These are phyloP conservation scores for Sandelia bainsii DNA, from an alignment of 2,797 vertebrate species.

Conservation along the genomic window DNA sequence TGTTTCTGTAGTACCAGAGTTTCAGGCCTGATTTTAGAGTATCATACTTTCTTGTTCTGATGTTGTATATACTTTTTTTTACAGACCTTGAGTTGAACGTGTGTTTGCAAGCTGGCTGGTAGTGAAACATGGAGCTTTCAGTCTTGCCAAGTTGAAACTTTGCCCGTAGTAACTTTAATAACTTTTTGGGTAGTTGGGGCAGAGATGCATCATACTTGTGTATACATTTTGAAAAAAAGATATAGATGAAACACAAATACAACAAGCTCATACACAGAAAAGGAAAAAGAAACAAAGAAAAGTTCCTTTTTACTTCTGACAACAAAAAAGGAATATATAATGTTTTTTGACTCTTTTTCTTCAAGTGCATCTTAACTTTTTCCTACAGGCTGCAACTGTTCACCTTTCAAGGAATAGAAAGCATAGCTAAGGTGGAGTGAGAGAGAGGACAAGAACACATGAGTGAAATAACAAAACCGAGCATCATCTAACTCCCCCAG, in stretches of 20 bases:
- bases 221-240: not conserved
- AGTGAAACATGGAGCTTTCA: no score
- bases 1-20: no score
- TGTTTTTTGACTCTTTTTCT: constrained; percentile 28
- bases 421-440: not conserved
- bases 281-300: not conserved
- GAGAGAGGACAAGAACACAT: not conserved
- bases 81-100: no score
- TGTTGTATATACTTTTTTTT: no score
- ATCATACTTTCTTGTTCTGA: no score
- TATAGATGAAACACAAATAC: constrained; percentile 1
- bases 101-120: no score
- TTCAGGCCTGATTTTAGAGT: no score
- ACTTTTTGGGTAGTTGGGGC: not conserved
- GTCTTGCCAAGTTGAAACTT: not conserved
- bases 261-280: not conserved
- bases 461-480: constrained; percentile 40
- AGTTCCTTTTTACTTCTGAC: constrained; percentile 18
- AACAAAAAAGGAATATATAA: constrained; percentile 34
- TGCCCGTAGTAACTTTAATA: not conserved
- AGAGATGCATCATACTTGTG: not conserved
- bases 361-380: constrained; percentile 25
- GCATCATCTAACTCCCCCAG: constrained; percentile 47
- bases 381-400: constrained; percentile 23
- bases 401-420: constrained; percentile 41